phyloP scores from a whole-genome alignment of 2,113 vertebrate species.

The Pachyramphus minor region DNA sequence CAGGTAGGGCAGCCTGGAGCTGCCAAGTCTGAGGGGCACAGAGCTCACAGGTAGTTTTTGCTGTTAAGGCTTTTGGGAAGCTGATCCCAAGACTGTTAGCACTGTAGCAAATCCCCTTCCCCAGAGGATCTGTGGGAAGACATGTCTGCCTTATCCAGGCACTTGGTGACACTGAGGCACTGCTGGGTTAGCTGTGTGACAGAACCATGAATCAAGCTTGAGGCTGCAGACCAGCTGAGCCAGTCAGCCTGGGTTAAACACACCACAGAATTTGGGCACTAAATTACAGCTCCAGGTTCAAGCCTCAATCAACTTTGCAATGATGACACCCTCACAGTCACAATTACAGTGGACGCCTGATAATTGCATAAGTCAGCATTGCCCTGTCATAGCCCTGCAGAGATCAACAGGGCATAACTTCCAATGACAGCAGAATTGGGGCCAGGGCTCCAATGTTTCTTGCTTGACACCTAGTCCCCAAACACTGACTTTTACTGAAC shows the following conservation, averaged over 20 bases:
- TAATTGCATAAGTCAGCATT: background rate
- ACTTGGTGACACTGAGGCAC: background rate
- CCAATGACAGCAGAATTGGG: accelerated
- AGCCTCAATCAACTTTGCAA: background rate
- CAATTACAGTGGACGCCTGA: background rate
- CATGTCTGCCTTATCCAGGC: background rate
- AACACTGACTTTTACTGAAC: background rate
- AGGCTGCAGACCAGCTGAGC: background rate
- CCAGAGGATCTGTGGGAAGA: background rate
- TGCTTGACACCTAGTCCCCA: background rate
- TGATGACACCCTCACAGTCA: background rate
- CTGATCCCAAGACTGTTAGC: background rate
- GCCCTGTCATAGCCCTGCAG: background rate
- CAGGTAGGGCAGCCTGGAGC: background rate
- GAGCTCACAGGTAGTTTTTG: background rate
- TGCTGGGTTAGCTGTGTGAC: background rate
- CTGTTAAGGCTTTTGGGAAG: background rate
- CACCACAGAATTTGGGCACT: background rate
- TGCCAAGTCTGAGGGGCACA: background rate
- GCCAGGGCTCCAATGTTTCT: background rate
- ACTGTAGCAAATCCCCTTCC: background rate
- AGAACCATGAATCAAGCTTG: background rate
- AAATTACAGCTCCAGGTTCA: background rate
- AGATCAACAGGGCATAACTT: background rate
- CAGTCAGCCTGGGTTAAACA: background rate